Conservation (phyloP, 2,888 invertebrate species). For the Tricholauxania praeusta region DNA sequence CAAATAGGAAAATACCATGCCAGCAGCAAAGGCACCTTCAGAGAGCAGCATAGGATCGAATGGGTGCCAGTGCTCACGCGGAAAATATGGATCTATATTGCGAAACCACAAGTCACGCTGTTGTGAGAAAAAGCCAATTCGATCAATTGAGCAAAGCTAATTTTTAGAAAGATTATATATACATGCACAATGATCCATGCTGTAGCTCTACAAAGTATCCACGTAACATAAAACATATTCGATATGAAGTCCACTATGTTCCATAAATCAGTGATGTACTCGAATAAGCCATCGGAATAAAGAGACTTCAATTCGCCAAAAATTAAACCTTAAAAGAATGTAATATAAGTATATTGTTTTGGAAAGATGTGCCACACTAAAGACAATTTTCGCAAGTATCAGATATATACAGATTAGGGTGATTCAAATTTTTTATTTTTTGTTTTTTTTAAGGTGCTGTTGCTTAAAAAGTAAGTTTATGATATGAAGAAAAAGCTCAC, state of each 20-base stretch:
- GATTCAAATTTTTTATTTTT: too few relatives aligned
- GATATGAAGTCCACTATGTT: conserved; percentile 98
- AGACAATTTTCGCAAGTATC: background rate
- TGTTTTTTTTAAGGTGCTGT: too few relatives aligned
- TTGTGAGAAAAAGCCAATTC: background rate
- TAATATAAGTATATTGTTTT: background rate
- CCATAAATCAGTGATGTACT: conserved; percentile 96
- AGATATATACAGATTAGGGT: too few relatives aligned
- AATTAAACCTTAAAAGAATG: conserved; percentile 79
- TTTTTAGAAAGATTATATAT: conserved; percentile 61
- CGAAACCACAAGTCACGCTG: conserved; percentile 76
- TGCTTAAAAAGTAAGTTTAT: too few relatives aligned
- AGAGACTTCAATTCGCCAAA: conserved; percentile 93
- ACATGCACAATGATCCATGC: conserved; percentile 93
- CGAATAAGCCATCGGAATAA: conserved; percentile 90
- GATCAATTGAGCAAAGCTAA: background rate
- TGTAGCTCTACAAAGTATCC: conserved; percentile 88
- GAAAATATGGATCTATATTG: conserved; percentile 85
- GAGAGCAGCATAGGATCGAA: conserved; percentile 96
- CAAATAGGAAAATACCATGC: conserved; percentile 95
- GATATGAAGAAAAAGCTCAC: too few relatives aligned
- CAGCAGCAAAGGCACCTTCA: conserved; percentile 94
- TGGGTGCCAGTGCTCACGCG: conserved; percentile 91
- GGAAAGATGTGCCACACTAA: background rate
- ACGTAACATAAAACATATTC: conserved; percentile 94